Conservation (phyloP, 2,113 vertebrate species). For the Reinhardtius hippoglossoides region DNA sequence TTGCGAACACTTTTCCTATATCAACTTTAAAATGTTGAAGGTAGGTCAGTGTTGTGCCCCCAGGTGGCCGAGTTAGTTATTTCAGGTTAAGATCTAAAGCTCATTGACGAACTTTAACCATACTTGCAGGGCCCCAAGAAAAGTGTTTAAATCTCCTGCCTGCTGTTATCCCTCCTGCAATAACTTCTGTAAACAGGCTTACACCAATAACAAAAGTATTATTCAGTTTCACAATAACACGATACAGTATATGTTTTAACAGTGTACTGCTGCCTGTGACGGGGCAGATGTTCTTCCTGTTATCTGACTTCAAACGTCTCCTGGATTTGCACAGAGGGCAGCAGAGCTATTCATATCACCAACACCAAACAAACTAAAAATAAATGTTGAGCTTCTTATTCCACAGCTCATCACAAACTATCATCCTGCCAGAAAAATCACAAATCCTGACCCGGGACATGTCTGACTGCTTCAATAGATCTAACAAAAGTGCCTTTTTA, state of each 20-base stretch:
- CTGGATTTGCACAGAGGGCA: slow-evolving; percentile 34
- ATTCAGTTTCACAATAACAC: not conserved
- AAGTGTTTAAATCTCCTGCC: not conserved
- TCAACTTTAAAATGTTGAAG: not conserved
- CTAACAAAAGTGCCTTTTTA: not conserved
- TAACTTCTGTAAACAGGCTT: not conserved
- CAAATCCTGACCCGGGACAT: slow-evolving; percentile 39
- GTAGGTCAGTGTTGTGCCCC: not conserved
- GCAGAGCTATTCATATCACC: slow-evolving; percentile 62
- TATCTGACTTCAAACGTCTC: slow-evolving; percentile 35
- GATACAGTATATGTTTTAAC: not conserved
- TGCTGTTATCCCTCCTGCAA: not conserved
- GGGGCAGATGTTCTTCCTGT: slow-evolving; percentile 13
- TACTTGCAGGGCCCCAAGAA: not conserved
- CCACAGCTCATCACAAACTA: slow-evolving; percentile 51
- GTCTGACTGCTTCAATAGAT: slow-evolving; percentile 34
- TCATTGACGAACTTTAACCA: not conserved
- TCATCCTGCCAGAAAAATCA: slow-evolving; percentile 31
- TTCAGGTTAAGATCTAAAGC: not conserved
- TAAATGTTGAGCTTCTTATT: slow-evolving; percentile 46
- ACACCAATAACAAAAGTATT: not conserved
- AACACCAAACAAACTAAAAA: slow-evolving; percentile 55
- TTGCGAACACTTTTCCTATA: not conserved
- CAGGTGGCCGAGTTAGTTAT: not conserved
- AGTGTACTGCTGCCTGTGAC: not conserved